A percentile compares a stretch with the other conserved stretches of the same genome.
Conservation (phyloP, 2,888 invertebrate genomes). For the Fragum sueziense region DNA sequence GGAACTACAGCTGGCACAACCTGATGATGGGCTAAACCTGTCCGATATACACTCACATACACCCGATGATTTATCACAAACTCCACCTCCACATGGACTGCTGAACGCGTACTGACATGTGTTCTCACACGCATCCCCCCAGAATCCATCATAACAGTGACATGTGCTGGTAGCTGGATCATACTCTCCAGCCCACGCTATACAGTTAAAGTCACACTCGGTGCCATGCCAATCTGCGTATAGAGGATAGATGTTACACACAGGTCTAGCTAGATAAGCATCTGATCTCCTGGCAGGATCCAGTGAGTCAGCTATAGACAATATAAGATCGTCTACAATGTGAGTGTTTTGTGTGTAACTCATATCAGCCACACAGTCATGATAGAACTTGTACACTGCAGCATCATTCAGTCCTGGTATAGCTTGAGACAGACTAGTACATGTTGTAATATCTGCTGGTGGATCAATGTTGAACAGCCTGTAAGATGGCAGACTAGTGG, state of each 20-base stretch:
- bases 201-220: constrained; percentile 55
- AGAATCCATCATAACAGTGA: constrained; percentile 64
- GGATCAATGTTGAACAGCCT: neutral
- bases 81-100: constrained; percentile 64
- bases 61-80: constrained; percentile 60
- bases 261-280: constrained; percentile 20
- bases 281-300: constrained; percentile 36
- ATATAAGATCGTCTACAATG: constrained; percentile 21
- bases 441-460: neutral
- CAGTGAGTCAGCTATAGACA: constrained; percentile 35
- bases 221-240: constrained; percentile 56
- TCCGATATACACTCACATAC: constrained; percentile 63
- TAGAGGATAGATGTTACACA: constrained; percentile 28
- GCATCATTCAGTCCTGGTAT: constrained; percentile 11
- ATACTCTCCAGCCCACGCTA: constrained; percentile 48
- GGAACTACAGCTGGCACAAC: constrained; percentile 61
- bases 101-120: constrained; percentile 56
- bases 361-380: constrained; percentile 27
- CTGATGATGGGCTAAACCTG: constrained; percentile 49
- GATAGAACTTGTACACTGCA: neutral
- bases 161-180: constrained; percentile 42
- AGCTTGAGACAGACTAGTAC: neutral
- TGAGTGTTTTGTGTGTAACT: constrained; percentile 9
- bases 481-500: neutral
- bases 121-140: constrained; percentile 59